Evolutionary conservation across 1,140 invertebrate species (phyloP).

Genomic region (Danaus plexippus): DNA sequence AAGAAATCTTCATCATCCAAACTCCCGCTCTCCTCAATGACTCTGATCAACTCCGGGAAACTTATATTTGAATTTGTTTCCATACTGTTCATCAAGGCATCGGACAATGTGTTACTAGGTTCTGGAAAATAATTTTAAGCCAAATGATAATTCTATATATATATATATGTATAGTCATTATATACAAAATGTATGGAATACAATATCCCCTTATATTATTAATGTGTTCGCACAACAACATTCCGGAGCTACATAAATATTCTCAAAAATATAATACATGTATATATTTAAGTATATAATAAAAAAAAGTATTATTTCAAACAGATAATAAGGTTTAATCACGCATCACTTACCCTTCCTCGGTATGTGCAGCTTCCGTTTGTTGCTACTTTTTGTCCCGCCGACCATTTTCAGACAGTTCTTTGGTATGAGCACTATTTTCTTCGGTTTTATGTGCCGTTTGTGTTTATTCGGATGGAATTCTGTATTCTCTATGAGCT

Average conservation of each 20-base stretch:
- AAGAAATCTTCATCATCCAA: constrained; percentile 48
- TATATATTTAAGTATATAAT: no score
- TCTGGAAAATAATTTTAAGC: not conserved
- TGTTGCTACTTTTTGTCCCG: constrained; percentile 25
- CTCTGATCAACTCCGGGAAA: constrained; percentile 31
- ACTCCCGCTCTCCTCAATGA: constrained; percentile 31
- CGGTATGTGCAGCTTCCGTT: constrained; percentile 36
- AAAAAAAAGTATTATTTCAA: no score
- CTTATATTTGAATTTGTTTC: not conserved
- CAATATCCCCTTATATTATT: no score
- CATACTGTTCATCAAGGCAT: no score
- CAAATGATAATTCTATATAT: not conserved
- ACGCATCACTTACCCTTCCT: constrained; percentile 25
- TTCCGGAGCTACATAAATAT: no score
- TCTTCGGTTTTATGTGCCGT: constrained; percentile 21
- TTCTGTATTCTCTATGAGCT: constrained; percentile 21
- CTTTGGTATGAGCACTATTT: constrained; percentile 36
- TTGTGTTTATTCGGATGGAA: constrained; percentile 39
- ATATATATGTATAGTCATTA: not conserved
- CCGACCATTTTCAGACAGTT: constrained; percentile 35
- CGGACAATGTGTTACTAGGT: constrained; percentile 1
- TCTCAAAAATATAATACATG: no score
- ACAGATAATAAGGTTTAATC: no score
- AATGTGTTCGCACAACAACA: no score
- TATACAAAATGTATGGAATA: not conserved